Evolutionary conservation across 2,888 invertebrate genomes (phyloP).

Genomic region (Hydriomena furcata): DNA sequence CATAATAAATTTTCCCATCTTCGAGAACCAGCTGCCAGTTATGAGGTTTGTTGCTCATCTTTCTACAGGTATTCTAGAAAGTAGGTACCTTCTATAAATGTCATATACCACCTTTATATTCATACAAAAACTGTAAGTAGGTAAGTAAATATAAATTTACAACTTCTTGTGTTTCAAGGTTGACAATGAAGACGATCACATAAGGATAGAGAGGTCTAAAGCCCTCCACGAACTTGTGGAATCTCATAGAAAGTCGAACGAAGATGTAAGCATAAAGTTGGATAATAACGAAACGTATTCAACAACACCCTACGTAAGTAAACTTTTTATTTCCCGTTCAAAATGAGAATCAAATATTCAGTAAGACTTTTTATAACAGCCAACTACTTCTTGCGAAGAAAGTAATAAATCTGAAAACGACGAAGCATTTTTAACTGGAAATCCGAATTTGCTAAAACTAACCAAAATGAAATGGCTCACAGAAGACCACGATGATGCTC

Average conservation of each 20-base stretch:
- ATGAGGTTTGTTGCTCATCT: background rate
- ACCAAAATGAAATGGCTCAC: slow-evolving; percentile 76
- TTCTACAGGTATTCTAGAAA: no score
- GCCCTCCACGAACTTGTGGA: slow-evolving; percentile 65
- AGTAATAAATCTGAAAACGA: slow-evolving; percentile 44
- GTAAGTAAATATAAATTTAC: background rate
- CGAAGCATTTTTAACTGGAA: slow-evolving; percentile 35
- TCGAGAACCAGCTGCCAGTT: slow-evolving; percentile 25
- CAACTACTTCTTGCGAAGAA: slow-evolving; percentile 42
- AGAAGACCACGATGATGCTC: slow-evolving; percentile 53
- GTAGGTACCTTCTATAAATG: no score
- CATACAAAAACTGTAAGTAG: slow-evolving; percentile 1
- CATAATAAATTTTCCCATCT: slow-evolving; percentile 33
- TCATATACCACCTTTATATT: no score
- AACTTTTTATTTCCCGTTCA: background rate
- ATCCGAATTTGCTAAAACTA: slow-evolving; percentile 62
- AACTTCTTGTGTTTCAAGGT: slow-evolving; percentile 9
- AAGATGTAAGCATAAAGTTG: slow-evolving; percentile 23
- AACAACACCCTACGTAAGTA: slow-evolving; percentile 16
- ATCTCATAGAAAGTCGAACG: slow-evolving; percentile 40
- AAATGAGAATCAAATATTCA: background rate
- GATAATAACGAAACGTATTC: slow-evolving; percentile 2
- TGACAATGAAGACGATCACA: slow-evolving; percentile 42
- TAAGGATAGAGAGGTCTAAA: slow-evolving; percentile 65
- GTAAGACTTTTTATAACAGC: slow-evolving; percentile 36